These are phyloP conservation scores for Vombatus ursinus DNA, from an alignment of 2,113 vertebrate species.

Conservation along the genomic window DNA sequence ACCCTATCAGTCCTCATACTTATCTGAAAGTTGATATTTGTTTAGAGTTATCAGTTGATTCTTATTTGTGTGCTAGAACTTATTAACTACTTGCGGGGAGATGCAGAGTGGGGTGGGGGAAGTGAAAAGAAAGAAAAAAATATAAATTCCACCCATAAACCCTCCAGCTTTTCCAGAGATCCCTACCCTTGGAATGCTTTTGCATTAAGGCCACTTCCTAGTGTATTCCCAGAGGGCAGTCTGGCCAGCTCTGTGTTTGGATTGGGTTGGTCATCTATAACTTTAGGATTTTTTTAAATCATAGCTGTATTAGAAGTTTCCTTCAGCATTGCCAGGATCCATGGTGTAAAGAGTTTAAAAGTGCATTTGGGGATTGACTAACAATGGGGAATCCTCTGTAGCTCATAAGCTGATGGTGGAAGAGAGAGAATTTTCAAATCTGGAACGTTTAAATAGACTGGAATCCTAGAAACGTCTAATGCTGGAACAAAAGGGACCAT, in stretches of 20 bases:
- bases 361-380: not conserved
- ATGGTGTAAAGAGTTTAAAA: constrained; percentile 47
- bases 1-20: not conserved
- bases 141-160: not conserved
- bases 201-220: constrained; percentile 7
- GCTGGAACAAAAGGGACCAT: not conserved
- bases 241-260: not conserved
- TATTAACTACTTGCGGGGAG: not conserved
- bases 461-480: not conserved
- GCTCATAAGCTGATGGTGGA: not conserved
- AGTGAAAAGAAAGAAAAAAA: not conserved
- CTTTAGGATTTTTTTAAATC: constrained; percentile 13
- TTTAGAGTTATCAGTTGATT: not conserved
- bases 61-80: not conserved
- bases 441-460: not conserved
- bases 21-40: not conserved
- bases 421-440: not conserved
- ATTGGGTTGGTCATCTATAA: constrained; percentile 21
- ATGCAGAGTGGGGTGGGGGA: not conserved
- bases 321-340: constrained; percentile 31
- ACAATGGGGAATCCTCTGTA: not conserved
- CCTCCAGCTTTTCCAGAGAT: not conserved
- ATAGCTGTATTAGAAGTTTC: constrained; percentile 2
- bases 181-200: not conserved
- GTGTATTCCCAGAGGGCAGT: constrained; percentile 2